phyloP scores from a whole-genome alignment of 2,888 invertebrate species.

The Dioctria rufipes region DNA sequence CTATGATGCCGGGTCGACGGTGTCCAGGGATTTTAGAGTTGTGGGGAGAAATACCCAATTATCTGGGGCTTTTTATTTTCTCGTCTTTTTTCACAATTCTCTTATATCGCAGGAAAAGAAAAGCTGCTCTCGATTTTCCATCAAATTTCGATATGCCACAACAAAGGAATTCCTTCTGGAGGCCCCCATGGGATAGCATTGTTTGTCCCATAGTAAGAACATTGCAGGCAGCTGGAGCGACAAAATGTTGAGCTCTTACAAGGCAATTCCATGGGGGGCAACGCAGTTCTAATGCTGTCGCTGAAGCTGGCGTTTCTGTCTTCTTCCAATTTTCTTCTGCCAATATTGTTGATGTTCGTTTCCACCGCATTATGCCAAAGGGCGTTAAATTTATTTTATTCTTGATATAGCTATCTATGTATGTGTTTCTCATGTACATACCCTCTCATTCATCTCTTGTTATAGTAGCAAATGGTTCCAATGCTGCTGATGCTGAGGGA shows the following conservation, averaged over 20 bases:
- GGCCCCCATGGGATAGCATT: conserved; percentile 33
- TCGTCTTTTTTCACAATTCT: conserved; percentile 16
- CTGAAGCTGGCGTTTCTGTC: conserved; percentile 5
- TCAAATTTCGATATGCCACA: conserved; percentile 49
- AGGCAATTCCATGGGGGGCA: conserved; percentile 33
- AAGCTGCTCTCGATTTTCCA: conserved; percentile 40
- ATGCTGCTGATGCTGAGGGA: conserved; percentile 15
- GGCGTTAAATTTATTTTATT: conserved; percentile 2
- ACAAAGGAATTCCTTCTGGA: conserved; percentile 38
- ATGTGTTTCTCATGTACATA: background rate
- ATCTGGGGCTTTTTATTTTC: conserved; percentile 36
- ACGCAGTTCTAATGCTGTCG: conserved; percentile 3
- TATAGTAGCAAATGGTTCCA: background rate
- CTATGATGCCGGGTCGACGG: background rate
- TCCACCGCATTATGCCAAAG: conserved; percentile 16
- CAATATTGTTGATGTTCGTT: conserved; percentile 28
- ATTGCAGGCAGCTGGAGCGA: conserved; percentile 1
- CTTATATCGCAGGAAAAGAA: conserved; percentile 29
- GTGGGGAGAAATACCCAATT: conserved; percentile 39
- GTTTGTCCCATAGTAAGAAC: conserved; percentile 7
- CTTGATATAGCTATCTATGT: background rate
- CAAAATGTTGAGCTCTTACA: conserved; percentile 18
- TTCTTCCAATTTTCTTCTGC: conserved; percentile 9
- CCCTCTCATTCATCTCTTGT: background rate
- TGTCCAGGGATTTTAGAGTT: conserved; percentile 16